These are phyloP conservation scores for Eptesicus fuscus DNA, from an alignment of 2,113 vertebrate genomes.

Conservation along the genomic window DNA sequence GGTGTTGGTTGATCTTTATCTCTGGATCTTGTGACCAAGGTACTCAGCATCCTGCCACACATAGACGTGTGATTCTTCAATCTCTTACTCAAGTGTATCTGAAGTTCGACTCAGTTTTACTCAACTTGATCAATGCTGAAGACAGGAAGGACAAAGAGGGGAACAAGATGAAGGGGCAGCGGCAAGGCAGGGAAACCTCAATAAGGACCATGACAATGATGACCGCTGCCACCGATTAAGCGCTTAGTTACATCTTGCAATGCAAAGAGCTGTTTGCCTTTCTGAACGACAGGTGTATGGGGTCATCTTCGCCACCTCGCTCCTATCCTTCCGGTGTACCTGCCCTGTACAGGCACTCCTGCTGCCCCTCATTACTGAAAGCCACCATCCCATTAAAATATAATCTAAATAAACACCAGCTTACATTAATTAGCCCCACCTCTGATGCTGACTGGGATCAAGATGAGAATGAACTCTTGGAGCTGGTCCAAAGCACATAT, in stretches of 20 bases:
- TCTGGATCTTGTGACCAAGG: neutral
- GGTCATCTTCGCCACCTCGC: neutral
- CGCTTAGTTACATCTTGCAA: neutral
- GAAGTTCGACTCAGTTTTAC: neutral
- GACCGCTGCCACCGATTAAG: neutral
- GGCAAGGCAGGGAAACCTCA: neutral
- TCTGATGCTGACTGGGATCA: neutral
- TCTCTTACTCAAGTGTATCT: neutral
- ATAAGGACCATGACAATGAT: neutral
- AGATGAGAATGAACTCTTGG: neutral
- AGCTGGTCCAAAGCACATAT: neutral
- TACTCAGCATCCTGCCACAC: neutral
- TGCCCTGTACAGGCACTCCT: neutral
- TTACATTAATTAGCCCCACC: constrained; percentile 22
- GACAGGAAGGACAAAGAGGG: neutral
- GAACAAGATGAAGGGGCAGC: neutral
- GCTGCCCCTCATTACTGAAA: neutral
- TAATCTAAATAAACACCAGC: neutral
- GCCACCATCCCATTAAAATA: neutral
- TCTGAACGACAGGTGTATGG: neutral
- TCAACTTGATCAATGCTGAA: neutral
- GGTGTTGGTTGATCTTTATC: neutral
- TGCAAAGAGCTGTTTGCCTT: neutral
- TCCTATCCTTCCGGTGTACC: neutral
- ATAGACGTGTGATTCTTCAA: neutral